phyloP scores from a whole-genome alignment of 2,113 vertebrate genomes.

The Rhynchopsitta pachyrhyncha region DNA sequence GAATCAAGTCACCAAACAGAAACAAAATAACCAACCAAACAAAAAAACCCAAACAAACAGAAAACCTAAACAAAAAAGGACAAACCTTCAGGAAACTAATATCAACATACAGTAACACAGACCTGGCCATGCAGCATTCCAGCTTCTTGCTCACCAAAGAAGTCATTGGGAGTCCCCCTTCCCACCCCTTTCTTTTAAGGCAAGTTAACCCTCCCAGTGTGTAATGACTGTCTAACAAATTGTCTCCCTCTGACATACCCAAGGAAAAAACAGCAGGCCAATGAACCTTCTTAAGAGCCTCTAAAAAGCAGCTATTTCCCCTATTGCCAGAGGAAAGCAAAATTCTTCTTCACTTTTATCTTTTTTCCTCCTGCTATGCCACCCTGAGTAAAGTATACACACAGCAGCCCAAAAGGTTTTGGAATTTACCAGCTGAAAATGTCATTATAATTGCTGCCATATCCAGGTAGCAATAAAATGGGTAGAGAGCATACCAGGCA shows the following conservation, averaged over 20 bases:
- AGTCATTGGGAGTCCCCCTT: not conserved
- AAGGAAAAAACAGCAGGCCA: not conserved
- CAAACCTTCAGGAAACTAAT: not conserved
- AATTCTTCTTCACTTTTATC: not conserved
- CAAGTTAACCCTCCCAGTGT: not conserved
- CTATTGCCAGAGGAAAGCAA: not conserved
- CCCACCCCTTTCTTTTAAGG: not conserved
- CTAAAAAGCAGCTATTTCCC: not conserved
- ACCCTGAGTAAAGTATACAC: not conserved
- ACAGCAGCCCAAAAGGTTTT: not conserved
- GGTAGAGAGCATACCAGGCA: not conserved
- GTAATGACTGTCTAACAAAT: not conserved
- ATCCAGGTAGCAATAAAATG: not conserved
- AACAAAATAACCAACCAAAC: not conserved
- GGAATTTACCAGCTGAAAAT: not conserved
- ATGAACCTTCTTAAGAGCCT: not conserved
- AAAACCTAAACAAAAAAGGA: not conserved
- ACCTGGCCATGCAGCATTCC: not conserved
- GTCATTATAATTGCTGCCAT: not conserved
- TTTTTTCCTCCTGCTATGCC: not conserved
- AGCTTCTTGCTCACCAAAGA: not conserved
- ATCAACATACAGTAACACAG: not conserved
- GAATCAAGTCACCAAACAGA: not conserved
- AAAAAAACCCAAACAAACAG: not conserved
- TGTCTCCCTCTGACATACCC: not conserved